Conservation (phyloP, 1,140 invertebrate genomes). For the Aphis gossypii region DNA sequence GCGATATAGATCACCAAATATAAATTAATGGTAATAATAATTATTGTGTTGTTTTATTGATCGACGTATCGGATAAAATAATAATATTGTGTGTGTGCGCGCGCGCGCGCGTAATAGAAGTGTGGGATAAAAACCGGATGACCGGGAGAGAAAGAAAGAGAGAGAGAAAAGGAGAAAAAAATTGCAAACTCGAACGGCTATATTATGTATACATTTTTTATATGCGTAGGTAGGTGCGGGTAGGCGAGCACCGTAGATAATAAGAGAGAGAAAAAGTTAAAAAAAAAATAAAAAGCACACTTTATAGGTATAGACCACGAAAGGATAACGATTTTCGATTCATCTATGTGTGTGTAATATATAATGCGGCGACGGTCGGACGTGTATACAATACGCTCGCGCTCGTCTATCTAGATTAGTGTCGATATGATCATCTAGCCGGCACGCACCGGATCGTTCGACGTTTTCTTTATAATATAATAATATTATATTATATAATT, state of each 20-base stretch:
- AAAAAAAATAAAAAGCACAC: too few relatives aligned
- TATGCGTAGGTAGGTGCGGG: too few relatives aligned
- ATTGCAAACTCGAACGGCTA: too few relatives aligned
- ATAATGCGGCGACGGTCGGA: too few relatives aligned
- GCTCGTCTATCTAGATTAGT: not conserved
- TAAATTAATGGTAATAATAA: not conserved
- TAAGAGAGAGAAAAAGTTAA: too few relatives aligned
- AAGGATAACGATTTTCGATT: too few relatives aligned
- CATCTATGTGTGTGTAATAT: too few relatives aligned
- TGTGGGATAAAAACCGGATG: not conserved
- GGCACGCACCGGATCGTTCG: not conserved
- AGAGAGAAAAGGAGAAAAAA: too few relatives aligned
- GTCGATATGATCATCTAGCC: not conserved
- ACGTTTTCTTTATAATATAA: not conserved
- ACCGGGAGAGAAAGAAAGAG: too few relatives aligned
- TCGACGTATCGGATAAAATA: not conserved
- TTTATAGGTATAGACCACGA: too few relatives aligned
- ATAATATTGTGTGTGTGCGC: not conserved
- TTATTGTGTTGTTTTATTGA: not conserved
- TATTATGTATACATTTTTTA: too few relatives aligned
- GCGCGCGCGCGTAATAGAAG: not conserved
- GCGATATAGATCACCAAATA: not conserved
- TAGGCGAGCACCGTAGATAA: too few relatives aligned
- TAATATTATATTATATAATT: not conserved
- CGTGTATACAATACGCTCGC: not conserved